phyloP scores from a whole-genome alignment of 2,797 vertebrate species.

The Syndactyla subalaris region DNA sequence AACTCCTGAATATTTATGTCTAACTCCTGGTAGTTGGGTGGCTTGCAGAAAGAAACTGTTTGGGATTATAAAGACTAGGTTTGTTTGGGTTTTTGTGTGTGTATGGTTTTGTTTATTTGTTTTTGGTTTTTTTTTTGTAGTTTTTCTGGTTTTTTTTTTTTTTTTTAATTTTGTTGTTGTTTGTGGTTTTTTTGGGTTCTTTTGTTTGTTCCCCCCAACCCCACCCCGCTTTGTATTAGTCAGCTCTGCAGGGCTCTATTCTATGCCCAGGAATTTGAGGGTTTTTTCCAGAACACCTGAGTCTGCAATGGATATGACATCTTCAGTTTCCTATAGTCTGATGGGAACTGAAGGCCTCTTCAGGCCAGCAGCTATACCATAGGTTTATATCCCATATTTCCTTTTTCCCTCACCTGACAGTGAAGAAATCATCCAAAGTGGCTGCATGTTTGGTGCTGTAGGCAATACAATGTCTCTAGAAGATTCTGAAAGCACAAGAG shows the following conservation, averaged over 20 bases:
- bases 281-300: neutral
- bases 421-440: neutral
- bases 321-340: neutral
- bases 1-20: neutral
- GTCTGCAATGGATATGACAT: neutral
- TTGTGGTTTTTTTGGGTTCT: fast-evolving
- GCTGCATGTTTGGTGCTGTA: neutral
- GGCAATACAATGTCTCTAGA: neutral
- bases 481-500: constrained; percentile 2
- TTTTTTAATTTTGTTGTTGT: fast-evolving
- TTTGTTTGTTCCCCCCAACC: too few relatives aligned
- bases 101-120: fast-evolving
- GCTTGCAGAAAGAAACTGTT: neutral
- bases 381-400: neutral
- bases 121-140: too few relatives aligned
- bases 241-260: neutral
- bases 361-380: neutral
- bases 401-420: neutral
- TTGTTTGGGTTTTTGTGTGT: neutral
- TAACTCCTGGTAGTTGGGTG: neutral
- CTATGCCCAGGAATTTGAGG: neutral
- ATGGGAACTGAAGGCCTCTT: neutral
- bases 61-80: neutral
- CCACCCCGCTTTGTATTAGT: neutral
- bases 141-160: too few relatives aligned